Percentiles rank a stretch among this genome's conserved stretches.
These are phyloP conservation scores for Ashinkailepas kermadecensis DNA, from an alignment of 2,888 invertebrate species.

Conservation along the genomic window DNA sequence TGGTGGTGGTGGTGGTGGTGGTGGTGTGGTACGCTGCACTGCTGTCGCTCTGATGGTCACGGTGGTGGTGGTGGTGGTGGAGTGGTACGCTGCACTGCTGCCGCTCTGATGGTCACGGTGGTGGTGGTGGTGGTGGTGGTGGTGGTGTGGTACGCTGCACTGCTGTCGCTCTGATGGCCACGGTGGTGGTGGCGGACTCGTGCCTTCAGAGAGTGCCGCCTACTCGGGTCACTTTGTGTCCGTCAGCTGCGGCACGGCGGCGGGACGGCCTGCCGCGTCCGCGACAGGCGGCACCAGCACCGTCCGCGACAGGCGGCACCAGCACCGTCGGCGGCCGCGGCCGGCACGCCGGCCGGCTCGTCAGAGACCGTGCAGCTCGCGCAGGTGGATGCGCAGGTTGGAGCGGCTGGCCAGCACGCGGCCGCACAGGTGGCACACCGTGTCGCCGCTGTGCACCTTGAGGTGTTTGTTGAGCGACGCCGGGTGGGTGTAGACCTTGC, in stretches of 20 bases:
- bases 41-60: no score
- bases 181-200: no score
- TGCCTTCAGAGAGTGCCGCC: no score
- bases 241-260: not conserved
- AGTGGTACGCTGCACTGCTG: no score
- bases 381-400: not conserved
- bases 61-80: no score
- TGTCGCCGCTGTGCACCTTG: constrained; percentile 8
- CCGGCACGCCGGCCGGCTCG: not conserved
- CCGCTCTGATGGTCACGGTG: no score
- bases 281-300: not conserved
- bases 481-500: not conserved
- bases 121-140: no score
- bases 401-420: constrained; percentile 5
- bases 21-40: no score
- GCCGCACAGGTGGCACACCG: not conserved
- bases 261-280: not conserved
- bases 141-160: no score
- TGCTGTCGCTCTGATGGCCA: no score
- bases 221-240: no score
- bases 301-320: not conserved
- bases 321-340: not conserved
- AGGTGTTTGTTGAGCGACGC: not conserved
- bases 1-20: no score
- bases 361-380: not conserved